A percentile compares a stretch with the other conserved stretches of the same genome.
phyloP scores from a whole-genome alignment of 2,797 vertebrate species.

The Aulostomus chinensis region DNA sequence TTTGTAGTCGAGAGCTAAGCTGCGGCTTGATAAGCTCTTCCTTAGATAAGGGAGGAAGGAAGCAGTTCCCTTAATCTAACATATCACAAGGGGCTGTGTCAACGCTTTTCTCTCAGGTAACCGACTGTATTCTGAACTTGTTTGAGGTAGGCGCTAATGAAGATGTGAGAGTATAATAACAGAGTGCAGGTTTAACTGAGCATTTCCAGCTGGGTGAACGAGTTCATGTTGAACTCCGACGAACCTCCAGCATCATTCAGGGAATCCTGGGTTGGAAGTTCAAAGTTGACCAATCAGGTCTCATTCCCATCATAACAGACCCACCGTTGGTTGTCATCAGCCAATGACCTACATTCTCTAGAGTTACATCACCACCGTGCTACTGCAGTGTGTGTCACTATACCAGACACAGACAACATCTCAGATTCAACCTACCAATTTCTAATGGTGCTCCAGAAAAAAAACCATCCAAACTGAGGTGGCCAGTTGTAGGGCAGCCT shows the following conservation, averaged over 20 bases:
- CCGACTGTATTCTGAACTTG: conserved; percentile 47
- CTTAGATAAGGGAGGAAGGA: no score
- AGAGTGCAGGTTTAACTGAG: conserved; percentile 42
- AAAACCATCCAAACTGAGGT: conserved; percentile 27
- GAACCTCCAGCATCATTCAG: conserved; percentile 62
- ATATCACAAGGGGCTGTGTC: conserved; percentile 32
- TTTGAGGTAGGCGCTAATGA: conserved; percentile 27
- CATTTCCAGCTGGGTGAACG: conserved; percentile 50
- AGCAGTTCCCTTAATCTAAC: conserved; percentile 14
- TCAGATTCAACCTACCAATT: conserved; percentile 47
- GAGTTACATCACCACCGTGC: conserved; percentile 70
- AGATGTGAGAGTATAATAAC: conserved; percentile 10
- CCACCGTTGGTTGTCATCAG: conserved; percentile 57
- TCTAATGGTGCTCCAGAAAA: conserved; percentile 69
- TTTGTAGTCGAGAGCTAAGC: conserved; percentile 27
- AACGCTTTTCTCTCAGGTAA: conserved; percentile 79
- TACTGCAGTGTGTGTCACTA: conserved; percentile 62
- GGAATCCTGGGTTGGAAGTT: conserved; percentile 71
- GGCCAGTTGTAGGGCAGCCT: conserved; percentile 52
- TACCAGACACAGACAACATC: conserved; percentile 58
- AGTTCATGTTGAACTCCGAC: conserved; percentile 55
- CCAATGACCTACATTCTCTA: conserved; percentile 70
- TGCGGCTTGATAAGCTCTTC: no score
- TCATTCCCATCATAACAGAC: conserved; percentile 69
- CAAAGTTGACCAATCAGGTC: conserved; percentile 73